Percentiles rank a stretch among this genome's conserved stretches.
phyloP scores from a whole-genome alignment of 2,797 vertebrate species.

The Epinephelus malabaricus region DNA sequence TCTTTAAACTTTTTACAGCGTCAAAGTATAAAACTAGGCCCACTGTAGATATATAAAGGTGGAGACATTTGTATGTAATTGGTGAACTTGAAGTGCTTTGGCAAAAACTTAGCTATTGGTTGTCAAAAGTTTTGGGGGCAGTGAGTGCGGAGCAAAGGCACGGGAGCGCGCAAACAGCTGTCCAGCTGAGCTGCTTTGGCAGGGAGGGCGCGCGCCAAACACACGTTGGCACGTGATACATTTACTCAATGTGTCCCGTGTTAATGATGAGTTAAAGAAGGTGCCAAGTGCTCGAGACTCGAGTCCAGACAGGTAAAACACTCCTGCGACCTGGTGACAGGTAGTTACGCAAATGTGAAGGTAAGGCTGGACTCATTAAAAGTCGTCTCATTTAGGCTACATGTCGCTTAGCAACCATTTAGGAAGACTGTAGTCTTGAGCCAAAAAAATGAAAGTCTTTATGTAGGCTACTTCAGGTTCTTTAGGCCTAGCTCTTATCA shows the following conservation, averaged over 20 bases:
- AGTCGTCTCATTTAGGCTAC: not conserved
- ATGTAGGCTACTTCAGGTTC: not conserved
- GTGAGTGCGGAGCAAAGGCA: slow-evolving; percentile 28
- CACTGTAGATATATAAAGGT: fast-evolving
- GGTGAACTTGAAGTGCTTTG: not conserved
- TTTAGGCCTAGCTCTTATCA: not conserved
- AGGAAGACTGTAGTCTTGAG: not conserved
- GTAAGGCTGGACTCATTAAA: not conserved
- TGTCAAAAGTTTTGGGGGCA: slow-evolving; percentile 51
- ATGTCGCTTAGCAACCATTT: not conserved
- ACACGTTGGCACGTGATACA: slow-evolving; percentile 73
- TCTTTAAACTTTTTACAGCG: not conserved
- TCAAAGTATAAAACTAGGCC: not conserved
- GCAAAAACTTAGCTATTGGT: not conserved
- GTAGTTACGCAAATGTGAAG: not conserved
- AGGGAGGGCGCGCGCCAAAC: slow-evolving; percentile 60
- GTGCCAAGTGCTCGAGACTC: not conserved
- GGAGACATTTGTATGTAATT: not conserved
- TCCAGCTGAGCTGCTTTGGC: slow-evolving; percentile 66
- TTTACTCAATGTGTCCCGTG: not conserved
- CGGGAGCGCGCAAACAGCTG: slow-evolving; percentile 83
- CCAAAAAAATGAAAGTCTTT: not conserved
- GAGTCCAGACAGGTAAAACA: not conserved
- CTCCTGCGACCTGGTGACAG: not conserved
- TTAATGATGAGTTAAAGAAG: not conserved